A percentile compares a stretch with the other conserved stretches of the same genome.
phyloP scores from a whole-genome alignment of 2,113 vertebrate genomes.

The Anser cygnoides region DNA sequence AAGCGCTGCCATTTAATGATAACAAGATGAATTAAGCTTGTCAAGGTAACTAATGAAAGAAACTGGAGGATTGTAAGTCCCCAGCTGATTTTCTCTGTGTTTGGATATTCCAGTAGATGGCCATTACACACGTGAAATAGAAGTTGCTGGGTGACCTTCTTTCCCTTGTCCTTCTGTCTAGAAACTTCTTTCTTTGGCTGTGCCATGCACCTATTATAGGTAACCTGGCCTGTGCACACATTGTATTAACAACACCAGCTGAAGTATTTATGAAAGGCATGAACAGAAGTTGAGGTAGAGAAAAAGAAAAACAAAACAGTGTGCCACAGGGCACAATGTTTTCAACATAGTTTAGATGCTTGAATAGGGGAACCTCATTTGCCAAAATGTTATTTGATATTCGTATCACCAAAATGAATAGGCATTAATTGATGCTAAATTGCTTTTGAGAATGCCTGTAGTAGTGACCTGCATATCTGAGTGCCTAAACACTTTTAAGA shows the following conservation, averaged over 20 bases:
- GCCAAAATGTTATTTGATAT: not conserved
- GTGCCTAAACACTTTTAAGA: not conserved
- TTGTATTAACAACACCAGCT: rapidly evolving
- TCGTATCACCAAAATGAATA: not conserved
- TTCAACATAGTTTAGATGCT: not conserved
- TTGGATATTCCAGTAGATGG: not conserved
- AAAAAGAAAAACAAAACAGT: not conserved
- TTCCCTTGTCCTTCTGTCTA: not conserved
- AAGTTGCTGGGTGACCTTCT: not conserved
- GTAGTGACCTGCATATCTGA: not conserved
- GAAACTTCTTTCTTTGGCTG: not conserved
- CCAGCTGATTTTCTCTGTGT: not conserved
- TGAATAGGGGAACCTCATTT: not conserved
- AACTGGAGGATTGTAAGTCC: not conserved
- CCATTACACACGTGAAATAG: not conserved
- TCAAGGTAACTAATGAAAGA: not conserved
- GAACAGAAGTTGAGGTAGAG: not conserved
- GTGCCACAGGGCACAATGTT: not conserved
- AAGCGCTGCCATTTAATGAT: not conserved
- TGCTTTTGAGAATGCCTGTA: not conserved
- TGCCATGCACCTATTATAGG: not conserved
- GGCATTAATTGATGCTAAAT: not conserved
- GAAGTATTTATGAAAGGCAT: not conserved
- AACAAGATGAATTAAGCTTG: not conserved
- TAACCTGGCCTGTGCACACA: not conserved